phyloP scores from a whole-genome alignment of 2,888 invertebrate genomes.

The Brenthis daphne region DNA sequence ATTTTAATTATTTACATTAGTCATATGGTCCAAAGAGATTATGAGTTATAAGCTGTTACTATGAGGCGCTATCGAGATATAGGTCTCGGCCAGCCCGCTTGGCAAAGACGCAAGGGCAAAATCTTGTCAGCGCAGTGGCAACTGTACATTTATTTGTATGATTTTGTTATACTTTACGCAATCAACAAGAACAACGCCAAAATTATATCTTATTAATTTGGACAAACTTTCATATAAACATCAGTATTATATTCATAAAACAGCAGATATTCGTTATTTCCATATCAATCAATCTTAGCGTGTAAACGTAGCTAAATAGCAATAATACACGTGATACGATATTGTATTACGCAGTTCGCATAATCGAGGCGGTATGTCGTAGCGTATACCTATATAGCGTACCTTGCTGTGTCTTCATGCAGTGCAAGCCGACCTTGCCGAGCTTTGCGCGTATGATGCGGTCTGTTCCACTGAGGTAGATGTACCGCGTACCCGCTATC shows the following conservation, averaged over 20 bases:
- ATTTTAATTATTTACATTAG: constrained; percentile 19
- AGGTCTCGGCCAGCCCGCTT: constrained; percentile 21
- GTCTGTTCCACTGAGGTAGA: constrained; percentile 97
- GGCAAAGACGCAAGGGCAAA: constrained; percentile 21
- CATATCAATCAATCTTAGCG: not conserved
- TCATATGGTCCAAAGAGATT: constrained; percentile 5
- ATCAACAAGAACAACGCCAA: no score
- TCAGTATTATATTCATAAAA: no score
- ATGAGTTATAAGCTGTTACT: constrained; percentile 3
- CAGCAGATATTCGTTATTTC: not conserved
- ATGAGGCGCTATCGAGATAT: constrained; percentile 9
- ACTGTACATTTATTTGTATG: not conserved
- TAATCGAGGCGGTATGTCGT: not conserved
- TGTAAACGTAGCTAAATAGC: not conserved
- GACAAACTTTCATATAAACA: no score
- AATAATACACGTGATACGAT: not conserved
- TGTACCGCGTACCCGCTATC: constrained; percentile 95
- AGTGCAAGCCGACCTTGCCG: constrained; percentile 96
- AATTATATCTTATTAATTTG: no score
- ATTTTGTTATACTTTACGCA: not conserved
- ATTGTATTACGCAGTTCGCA: constrained; percentile 12
- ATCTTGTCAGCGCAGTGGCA: not conserved
- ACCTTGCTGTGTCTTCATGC: constrained; percentile 98
- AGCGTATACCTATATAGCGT: constrained; percentile 36
- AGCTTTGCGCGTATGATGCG: constrained; percentile 96